These are phyloP conservation scores for Dendrolimus kikuchii DNA, from an alignment of 1,140 invertebrate species.

Conservation along the genomic window DNA sequence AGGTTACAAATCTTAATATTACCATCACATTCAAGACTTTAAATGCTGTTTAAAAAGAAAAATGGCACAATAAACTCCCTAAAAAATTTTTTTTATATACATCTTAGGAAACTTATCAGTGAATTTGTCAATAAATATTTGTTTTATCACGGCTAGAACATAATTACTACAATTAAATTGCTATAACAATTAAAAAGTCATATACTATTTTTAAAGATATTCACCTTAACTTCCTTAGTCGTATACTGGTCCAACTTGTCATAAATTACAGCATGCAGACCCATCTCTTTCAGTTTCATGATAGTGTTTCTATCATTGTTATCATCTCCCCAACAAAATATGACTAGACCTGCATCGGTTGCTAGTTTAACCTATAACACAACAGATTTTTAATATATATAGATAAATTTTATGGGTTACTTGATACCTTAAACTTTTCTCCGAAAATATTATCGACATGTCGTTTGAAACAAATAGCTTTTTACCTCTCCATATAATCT, in stretches of 20 bases:
- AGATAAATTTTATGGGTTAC: neutral
- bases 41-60: no score
- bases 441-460: constrained; percentile 3
- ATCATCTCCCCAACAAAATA: constrained; percentile 98
- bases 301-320: constrained; percentile 93
- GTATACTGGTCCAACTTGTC: constrained; percentile 90
- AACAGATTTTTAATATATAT: neutral
- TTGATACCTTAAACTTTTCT: no score
- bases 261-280: constrained; percentile 94
- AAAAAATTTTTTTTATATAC: no score
- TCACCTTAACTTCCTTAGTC: constrained; percentile 86
- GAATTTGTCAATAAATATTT: no score
- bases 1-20: no score
- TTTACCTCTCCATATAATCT: no score
- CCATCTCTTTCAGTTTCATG: constrained; percentile 86
- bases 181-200: neutral
- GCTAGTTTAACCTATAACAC: constrained; percentile 78
- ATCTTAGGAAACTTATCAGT: no score
- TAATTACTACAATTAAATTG: no score
- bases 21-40: no score
- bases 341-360: constrained; percentile 83
- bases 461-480: no score
- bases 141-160: no score
- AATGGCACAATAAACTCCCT: no score
- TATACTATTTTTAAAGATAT: neutral